Conservation (phyloP, 2,113 vertebrate genomes). For the Salvator merianae region DNA sequence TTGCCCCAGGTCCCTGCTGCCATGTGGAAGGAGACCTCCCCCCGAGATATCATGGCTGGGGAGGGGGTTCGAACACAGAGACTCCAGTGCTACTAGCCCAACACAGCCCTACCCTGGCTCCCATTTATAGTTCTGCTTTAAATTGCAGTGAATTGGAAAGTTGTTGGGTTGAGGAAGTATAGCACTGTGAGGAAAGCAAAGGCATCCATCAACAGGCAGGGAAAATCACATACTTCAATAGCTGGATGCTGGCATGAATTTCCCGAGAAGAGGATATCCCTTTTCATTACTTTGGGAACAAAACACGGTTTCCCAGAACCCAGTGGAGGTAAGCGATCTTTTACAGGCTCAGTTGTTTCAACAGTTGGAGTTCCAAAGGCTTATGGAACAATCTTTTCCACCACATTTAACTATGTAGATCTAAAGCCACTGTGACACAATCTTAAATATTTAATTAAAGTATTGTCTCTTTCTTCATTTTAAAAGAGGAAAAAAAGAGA, state of each 20-base stretch:
- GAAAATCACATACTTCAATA: no score
- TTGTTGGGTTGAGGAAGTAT: background rate
- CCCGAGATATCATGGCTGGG: no score
- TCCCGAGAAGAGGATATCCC: background rate
- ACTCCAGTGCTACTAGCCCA: no score
- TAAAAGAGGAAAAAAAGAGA: constrained; percentile 23
- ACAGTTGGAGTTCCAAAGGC: constrained; percentile 46
- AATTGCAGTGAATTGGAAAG: background rate
- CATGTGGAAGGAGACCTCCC: no score
- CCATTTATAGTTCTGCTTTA: background rate
- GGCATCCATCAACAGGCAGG: background rate
- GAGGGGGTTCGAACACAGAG: no score
- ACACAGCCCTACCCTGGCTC: background rate
- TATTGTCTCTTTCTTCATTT: constrained; percentile 25
- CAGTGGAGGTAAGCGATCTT: constrained; percentile 37
- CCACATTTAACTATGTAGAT: constrained; percentile 64
- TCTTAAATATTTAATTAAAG: constrained; percentile 71
- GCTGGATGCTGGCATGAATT: background rate
- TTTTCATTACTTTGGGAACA: background rate
- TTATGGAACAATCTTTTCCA: constrained; percentile 51
- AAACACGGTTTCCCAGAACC: background rate
- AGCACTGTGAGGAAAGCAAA: background rate
- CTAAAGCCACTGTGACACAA: constrained; percentile 65
- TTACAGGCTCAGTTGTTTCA: constrained; percentile 34
- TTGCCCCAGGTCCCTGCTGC: no score